Base-by-base conservation (phyloP, 1,140 invertebrate genomes). In the Ostrea edulis region DNA sequence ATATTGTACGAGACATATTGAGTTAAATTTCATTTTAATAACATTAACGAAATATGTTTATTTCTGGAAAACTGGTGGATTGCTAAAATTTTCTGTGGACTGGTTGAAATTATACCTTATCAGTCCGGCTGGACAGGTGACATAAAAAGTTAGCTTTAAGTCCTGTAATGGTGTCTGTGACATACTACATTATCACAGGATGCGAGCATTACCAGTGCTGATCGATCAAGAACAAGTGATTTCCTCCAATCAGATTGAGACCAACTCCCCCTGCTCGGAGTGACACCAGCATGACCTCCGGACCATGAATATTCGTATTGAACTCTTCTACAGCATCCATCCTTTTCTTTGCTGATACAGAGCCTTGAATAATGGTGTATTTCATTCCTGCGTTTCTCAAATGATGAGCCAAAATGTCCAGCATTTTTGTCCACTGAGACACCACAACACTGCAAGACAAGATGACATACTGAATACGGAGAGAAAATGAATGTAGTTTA, bases 231-330 rank as follows among this genome's bases (percentile, higher is more conserved):
- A 99, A 96, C 12, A 99, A 95, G 95, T 99, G 97, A 96, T 98
- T 99, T 0, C 96, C 98, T 25, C 98, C 98, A 88, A 98, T 96
- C 44, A 99, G 95, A 95, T 99, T 99, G 8, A 99, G 95, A 12
- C 98, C 98, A 65, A 98, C 98, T 44, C 98, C 98, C 84, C 98
- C 98, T 87, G 98, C 98, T 82, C 96, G 97, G 82, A 99, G 95
- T 0, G 98, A 98, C 0, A 99, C 95, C 51, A 99, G 94, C 91
- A 99, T 95, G 54, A 96, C 96, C 91, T 95, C 94, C 89, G 95
- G 94, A 44, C 95, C 95, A n/a, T 93, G 92, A 3, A 93, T 92
- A 44, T 96, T 95, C 90, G 96, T 94, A 93, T 98, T 98, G 91
- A 98, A 97, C 58, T 96, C 95, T 51, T 96, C 95, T 1, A 98